These are phyloP conservation scores for Leucosticte australis DNA, from an alignment of 2,113 vertebrate species.

Conservation along the genomic window DNA sequence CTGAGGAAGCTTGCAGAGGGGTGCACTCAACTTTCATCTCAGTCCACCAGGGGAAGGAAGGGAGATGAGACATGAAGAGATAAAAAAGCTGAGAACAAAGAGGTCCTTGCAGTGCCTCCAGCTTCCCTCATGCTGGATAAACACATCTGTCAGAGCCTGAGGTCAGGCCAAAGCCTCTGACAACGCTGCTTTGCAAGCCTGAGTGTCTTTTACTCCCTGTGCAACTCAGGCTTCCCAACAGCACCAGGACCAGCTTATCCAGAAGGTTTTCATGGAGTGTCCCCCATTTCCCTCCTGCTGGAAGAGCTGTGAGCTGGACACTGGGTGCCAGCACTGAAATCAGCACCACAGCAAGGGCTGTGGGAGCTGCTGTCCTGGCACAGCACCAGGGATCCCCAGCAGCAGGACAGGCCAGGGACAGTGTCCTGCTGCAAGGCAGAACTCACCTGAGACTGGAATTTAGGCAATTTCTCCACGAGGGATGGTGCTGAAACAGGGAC, in stretches of 20 bases:
- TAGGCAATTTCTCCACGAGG: accelerated
- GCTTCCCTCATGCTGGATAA: not conserved
- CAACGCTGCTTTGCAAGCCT: not conserved
- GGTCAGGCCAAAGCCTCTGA: not conserved
- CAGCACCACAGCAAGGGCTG: not conserved
- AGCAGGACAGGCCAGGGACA: not conserved
- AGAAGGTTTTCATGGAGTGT: not conserved
- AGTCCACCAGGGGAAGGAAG: not conserved
- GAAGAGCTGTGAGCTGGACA: not conserved
- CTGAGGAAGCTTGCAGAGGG: not conserved
- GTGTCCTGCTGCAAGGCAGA: not conserved
- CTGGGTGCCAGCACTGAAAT: not conserved
- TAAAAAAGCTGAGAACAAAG: conserved; percentile 34
- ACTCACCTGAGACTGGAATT: too few relatives aligned
- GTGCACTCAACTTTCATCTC: not conserved
- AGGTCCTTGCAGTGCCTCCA: not conserved
- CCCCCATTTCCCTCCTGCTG: not conserved
- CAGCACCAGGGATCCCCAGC: not conserved
- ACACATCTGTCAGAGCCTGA: not conserved
- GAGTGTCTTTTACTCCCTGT: not conserved
- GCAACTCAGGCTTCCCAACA: not conserved
- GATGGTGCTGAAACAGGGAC: not conserved
- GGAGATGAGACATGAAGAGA: not conserved
- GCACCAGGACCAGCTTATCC: not conserved
- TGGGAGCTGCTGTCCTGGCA: not conserved